phyloP scores from a whole-genome alignment of 2,888 invertebrate genomes.

The Phengaris arion region DNA sequence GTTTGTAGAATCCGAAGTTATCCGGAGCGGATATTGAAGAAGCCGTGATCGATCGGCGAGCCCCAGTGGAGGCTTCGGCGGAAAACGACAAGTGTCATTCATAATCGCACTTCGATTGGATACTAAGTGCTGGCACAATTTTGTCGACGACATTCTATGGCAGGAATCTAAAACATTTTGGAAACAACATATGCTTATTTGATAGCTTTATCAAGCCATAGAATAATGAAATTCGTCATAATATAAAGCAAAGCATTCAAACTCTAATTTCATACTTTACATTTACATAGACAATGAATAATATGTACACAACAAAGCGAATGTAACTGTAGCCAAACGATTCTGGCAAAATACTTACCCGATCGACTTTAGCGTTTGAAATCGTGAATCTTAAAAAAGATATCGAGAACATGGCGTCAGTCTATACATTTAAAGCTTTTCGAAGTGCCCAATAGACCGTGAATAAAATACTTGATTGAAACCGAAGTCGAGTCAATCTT shows the following conservation, averaged over 20 bases:
- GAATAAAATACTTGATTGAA: slow-evolving; percentile 64
- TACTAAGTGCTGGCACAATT: slow-evolving; percentile 1
- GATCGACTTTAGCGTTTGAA: neutral
- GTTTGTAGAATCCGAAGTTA: slow-evolving; percentile 12
- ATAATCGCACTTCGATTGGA: slow-evolving; percentile 12
- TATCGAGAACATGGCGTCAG: neutral
- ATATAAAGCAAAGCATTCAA: no score
- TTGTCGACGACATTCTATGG: neutral
- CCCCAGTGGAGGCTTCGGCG: neutral
- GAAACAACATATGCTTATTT: no score
- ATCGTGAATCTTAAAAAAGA: neutral
- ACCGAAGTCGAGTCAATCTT: slow-evolving; percentile 34
- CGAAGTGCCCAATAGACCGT: slow-evolving; percentile 56
- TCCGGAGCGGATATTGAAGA: slow-evolving; percentile 26
- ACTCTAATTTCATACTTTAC: no score
- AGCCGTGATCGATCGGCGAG: slow-evolving; percentile 27
- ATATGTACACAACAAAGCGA: neutral
- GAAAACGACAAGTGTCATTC: slow-evolving; percentile 6
- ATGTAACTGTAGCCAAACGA: neutral
- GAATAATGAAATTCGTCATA: no score
- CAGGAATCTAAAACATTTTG: no score
- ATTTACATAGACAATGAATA: no score
- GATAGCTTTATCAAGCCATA: no score
- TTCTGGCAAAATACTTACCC: neutral
- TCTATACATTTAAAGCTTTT: slow-evolving; percentile 1